Percentiles rank a stretch among this genome's conserved stretches.
phyloP scores from a whole-genome alignment of 2,113 vertebrate species.

The Dasypus novemcinctus region DNA sequence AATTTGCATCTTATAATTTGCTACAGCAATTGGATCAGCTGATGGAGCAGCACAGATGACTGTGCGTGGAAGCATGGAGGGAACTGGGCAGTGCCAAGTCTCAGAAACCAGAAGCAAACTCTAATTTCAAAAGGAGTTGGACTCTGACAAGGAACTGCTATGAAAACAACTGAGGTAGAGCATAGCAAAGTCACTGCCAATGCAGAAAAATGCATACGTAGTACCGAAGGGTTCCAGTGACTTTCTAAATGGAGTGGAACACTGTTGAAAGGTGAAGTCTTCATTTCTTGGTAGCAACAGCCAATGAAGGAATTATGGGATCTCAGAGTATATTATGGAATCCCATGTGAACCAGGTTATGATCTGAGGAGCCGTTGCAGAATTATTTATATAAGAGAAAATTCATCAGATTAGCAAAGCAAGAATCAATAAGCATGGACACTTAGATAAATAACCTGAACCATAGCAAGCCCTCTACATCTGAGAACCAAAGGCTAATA shows the following conservation, averaged over 20 bases:
- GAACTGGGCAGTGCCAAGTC: rapidly evolving
- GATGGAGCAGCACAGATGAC: too few species aligned
- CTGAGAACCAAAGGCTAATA: too few species aligned
- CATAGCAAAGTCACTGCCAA: too few species aligned
- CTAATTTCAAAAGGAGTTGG: not conserved
- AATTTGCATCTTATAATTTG: not conserved
- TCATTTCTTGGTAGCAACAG: not conserved
- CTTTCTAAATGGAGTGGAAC: not conserved
- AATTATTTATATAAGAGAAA: too few species aligned
- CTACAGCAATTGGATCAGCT: not conserved
- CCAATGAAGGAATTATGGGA: not conserved
- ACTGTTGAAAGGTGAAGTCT: not conserved
- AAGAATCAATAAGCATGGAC: too few species aligned
- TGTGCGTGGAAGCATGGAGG: not conserved
- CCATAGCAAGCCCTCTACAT: too few species aligned
- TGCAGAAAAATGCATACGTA: not conserved
- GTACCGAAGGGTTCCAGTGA: not conserved
- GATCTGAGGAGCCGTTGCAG: too few species aligned
- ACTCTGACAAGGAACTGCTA: not conserved
- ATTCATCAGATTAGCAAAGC: too few species aligned
- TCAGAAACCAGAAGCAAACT: not conserved
- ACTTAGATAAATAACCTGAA: too few species aligned
- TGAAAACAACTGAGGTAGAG: not conserved
- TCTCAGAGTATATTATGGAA: too few species aligned
- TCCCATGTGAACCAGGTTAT: too few species aligned